These are phyloP conservation scores for Seira musarum DNA, from an alignment of 2,888 invertebrate species.

Conservation along the genomic window DNA sequence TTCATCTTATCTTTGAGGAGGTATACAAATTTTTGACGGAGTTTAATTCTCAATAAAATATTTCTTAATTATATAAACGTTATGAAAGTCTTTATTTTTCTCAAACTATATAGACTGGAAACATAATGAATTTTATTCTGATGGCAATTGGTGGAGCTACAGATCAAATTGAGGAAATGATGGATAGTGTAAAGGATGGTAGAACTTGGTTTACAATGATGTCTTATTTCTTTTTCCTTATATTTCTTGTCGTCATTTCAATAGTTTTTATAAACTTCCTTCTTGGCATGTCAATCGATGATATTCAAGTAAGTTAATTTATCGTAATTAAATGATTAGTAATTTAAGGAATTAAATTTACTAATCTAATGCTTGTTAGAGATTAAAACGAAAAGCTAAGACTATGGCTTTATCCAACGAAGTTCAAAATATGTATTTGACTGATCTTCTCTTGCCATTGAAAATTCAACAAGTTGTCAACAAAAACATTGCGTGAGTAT, in stretches of 20 bases:
- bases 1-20: slow-evolving; percentile 51
- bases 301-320: slow-evolving; percentile 55
- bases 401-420: slow-evolving; percentile 27
- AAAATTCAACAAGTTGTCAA: not conserved
- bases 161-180: slow-evolving; percentile 43
- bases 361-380: slow-evolving; percentile 23
- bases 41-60: not conserved
- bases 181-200: slow-evolving; percentile 30
- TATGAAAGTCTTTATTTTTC: no score
- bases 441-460: slow-evolving; percentile 40
- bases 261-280: slow-evolving; percentile 63
- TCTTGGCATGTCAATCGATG: slow-evolving; percentile 51
- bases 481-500: not conserved
- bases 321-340: not conserved
- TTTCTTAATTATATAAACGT: no score
- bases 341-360: not conserved
- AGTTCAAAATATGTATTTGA: slow-evolving; percentile 42
- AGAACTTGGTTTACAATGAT: slow-evolving; percentile 36
- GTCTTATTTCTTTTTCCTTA: slow-evolving; percentile 42
- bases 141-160: slow-evolving; percentile 55
- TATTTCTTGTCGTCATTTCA: slow-evolving; percentile 51
- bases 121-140: slow-evolving; percentile 55
- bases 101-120: slow-evolving; percentile 26
- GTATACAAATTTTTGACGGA: no score
- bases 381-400: slow-evolving; percentile 44